Evolutionary conservation across 2,888 invertebrate species (phyloP).

Genomic region (Meandrusa payeni): DNA sequence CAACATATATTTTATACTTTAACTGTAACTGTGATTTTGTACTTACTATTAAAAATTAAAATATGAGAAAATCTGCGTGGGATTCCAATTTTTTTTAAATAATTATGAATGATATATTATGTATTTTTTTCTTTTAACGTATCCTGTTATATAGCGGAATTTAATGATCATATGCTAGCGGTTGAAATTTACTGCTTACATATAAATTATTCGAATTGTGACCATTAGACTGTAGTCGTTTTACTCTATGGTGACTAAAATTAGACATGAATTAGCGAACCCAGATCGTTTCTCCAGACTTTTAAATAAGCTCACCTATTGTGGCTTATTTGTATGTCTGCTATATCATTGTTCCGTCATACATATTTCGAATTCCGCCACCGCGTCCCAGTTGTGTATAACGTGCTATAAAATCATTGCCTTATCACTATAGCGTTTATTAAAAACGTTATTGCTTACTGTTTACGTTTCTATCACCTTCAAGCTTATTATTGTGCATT

Average conservation of each 20-base stretch:
- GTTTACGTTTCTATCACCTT: slow-evolving; percentile 1
- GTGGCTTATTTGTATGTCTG: slow-evolving; percentile 24
- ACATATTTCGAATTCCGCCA: slow-evolving; percentile 16
- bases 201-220: no score
- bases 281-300: slow-evolving; percentile 31
- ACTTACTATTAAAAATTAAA: no score
- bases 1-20: no score
- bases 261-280: slow-evolving; percentile 1
- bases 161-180: no score
- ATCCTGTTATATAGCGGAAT: no score
- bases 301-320: slow-evolving; percentile 28
- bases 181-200: no score
- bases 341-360: slow-evolving; percentile 17
- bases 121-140: no score
- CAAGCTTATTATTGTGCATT: not conserved
- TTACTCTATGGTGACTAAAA: not conserved
- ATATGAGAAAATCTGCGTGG: no score
- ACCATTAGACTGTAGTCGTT: no score
- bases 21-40: no score
- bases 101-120: no score
- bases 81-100: no score
- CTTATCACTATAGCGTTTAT: slow-evolving; percentile 15
- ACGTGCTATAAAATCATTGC: slow-evolving; percentile 11
- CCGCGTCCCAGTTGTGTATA: slow-evolving; percentile 14
- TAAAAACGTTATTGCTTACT: slow-evolving; percentile 3